Evolutionary conservation across 2,113 vertebrate genomes (phyloP).

Genomic region (Laterallus jamaicensis): DNA sequence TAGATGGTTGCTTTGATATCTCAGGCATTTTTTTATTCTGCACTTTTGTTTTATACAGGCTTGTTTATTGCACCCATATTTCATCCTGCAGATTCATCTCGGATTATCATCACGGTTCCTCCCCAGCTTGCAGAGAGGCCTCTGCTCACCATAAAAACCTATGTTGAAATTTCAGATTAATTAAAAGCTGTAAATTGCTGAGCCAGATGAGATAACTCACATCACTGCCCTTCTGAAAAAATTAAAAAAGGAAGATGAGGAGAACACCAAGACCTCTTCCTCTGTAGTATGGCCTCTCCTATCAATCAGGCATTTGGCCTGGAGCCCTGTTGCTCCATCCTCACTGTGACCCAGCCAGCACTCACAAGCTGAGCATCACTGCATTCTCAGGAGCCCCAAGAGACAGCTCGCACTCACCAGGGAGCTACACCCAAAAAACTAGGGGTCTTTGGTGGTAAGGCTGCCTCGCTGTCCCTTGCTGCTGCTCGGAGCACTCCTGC

Average conservation of each 20-base stretch:
- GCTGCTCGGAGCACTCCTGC: background rate
- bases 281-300: rapidly evolving
- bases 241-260: background rate
- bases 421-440: rapidly evolving
- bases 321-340: rapidly evolving
- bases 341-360: rapidly evolving
- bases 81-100: constrained; percentile 43
- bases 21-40: background rate
- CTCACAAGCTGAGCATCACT: background rate
- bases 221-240: background rate
- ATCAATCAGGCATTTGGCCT: background rate
- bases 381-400: background rate
- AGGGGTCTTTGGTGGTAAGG: rapidly evolving
- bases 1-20: background rate
- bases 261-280: rapidly evolving
- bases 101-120: background rate
- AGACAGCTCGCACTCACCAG: rapidly evolving
- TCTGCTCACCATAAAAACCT: constrained; percentile 57
- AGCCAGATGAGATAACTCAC: constrained; percentile 19
- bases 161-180: constrained; percentile 67
- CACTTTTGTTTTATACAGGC: background rate
- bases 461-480: rapidly evolving
- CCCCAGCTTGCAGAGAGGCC: constrained; percentile 50
- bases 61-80: constrained; percentile 35
- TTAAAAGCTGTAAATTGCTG: constrained; percentile 72